A percentile compares a stretch with the other conserved stretches of the same genome.
Evolutionary conservation across 2,797 vertebrate genomes (phyloP).

Genomic region (Champsocephalus gunnari): DNA sequence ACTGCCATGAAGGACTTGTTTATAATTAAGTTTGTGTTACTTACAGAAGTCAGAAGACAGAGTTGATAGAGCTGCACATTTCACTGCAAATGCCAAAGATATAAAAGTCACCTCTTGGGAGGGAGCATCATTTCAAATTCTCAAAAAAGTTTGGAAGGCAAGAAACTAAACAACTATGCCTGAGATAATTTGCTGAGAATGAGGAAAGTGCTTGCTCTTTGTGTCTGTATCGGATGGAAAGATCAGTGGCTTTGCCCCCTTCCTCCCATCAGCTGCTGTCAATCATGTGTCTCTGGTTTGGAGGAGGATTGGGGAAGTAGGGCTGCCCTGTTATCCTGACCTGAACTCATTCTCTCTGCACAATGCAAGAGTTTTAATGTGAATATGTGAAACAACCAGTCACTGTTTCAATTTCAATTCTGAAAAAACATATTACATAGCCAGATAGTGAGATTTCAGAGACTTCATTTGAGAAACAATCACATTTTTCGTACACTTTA

Average conservation of each 20-base stretch:
- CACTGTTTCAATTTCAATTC: background rate
- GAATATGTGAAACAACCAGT: constrained; percentile 2
- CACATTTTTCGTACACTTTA: background rate
- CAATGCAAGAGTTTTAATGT: background rate
- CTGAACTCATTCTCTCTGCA: constrained; percentile 63
- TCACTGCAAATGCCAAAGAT: constrained; percentile 33
- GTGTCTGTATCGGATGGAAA: constrained; percentile 34
- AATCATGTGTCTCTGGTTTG: constrained; percentile 60
- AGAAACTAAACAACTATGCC: constrained; percentile 46
- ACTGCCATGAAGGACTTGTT: constrained; percentile 5
- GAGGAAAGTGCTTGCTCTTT: constrained; percentile 31
- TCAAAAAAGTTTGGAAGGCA: constrained; percentile 34
- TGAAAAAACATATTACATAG: background rate
- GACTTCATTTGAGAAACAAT: background rate
- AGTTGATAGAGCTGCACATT: constrained; percentile 25
- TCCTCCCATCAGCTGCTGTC: constrained; percentile 49
- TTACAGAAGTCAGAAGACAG: constrained; percentile 11
- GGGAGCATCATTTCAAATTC: constrained; percentile 44
- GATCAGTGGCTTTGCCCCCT: constrained; percentile 15
- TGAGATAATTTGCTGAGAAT: constrained; percentile 42
- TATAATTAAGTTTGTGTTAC: constrained; percentile 27
- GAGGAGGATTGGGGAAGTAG: constrained; percentile 37
- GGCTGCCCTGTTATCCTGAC: constrained; percentile 47
- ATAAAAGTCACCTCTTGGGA: constrained; percentile 48
- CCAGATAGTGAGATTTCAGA: constrained; percentile 9